Percentiles rank a stretch among this genome's conserved stretches.
Conservation (phyloP, 2,113 vertebrate genomes). For the Bungarus multicinctus region DNA sequence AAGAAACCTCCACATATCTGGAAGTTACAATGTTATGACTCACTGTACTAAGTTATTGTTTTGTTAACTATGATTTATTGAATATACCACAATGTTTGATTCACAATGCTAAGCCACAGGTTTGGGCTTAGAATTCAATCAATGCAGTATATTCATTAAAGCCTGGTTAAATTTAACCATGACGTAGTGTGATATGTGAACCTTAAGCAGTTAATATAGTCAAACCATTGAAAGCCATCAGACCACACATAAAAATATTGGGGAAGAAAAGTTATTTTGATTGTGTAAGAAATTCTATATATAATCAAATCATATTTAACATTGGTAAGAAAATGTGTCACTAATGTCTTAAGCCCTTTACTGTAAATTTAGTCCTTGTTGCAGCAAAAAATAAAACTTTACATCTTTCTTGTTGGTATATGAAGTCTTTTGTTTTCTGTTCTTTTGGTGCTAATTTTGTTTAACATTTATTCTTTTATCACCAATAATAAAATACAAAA, state of each 20-base stretch:
- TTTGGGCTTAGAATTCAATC: not conserved
- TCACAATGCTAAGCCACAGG: not conserved
- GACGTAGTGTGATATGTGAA: not conserved
- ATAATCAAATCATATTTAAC: not conserved
- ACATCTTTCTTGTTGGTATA: not conserved
- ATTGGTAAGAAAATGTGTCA: not conserved
- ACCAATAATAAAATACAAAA: not conserved
- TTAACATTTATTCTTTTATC: not conserved
- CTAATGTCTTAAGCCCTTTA: not conserved
- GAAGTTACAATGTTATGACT: not conserved
- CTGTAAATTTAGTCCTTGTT: not conserved
- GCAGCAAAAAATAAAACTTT: not conserved
- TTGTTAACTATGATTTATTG: not conserved
- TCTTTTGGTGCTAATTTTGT: not conserved
- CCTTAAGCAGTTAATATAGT: not conserved
- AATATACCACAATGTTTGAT: not conserved
- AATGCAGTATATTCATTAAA: not conserved
- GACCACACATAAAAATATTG: not conserved
- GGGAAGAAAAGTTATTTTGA: not conserved
- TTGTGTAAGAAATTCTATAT: not conserved
- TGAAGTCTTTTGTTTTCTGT: not conserved
- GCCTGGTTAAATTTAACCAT: not conserved
- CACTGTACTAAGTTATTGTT: not conserved
- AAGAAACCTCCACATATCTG: not conserved
- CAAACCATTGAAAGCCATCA: not conserved